Base-by-base conservation (phyloP, 2,113 vertebrate species). In the Elephas maximus region DNA sequence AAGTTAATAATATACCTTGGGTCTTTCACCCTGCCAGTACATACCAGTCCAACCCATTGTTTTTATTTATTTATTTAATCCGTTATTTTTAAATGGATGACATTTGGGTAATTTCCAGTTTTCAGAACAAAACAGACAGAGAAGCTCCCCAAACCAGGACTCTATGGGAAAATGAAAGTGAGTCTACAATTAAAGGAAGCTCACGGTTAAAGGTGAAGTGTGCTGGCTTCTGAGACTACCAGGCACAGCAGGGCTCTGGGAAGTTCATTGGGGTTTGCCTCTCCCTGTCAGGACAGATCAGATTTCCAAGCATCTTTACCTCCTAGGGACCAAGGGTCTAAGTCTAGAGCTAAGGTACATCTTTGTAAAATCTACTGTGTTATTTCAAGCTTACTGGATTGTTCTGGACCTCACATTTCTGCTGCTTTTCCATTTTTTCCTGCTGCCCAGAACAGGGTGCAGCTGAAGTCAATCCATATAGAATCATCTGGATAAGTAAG, bases 121-220 rank as follows among this genome's bases (percentile, higher is more conserved):
- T 98, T 98, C 96, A 93, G 98, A 98, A 97, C 73, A 92, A 97
- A 95, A 96, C 97, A 98, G 96, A 94, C 8, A 23, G 96, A 96
- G 88, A 96, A 91, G 51, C 4, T 96, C 96, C 44, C 33, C 88
- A 97, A 96, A 94, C 92, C 76, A 95, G 96, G 96, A 98, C 95
- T 97, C 96, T 94, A 77, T 96, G 95, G 98, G 98, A 98, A 98
- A 97, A 97, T 98, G 97, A 89, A 98, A 98, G 98, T 97, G 97
- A 98, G 97, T 98, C 97, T 98, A 91, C 0, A 97, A 96, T 98
- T 96, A 98, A 98, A 98, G 98, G 98, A 98, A 98, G 98, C 98
- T 98, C 78, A n/a, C 95, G 97, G 98, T 98, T 98, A 98, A 98
- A 97, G 97, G 93, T 98, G 98, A 98, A 98, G 98, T 94, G 95